Conservation (phyloP, 2,888 invertebrate species). For the Tinea pellionella region DNA sequence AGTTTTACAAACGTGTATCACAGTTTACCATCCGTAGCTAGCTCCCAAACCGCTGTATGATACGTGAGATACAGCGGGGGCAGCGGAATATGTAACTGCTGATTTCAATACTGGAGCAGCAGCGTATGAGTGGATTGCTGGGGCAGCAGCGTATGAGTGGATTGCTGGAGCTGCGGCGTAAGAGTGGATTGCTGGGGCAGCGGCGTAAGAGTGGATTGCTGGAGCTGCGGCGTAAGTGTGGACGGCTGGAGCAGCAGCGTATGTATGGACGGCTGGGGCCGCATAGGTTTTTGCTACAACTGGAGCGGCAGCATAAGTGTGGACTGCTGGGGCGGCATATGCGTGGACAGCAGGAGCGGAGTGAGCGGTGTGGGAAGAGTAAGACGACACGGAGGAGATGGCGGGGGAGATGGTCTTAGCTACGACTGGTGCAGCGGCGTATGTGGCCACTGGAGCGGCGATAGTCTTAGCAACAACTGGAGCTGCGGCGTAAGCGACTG, state of each 20-base stretch:
- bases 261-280: conserved; percentile 25
- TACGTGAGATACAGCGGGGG: conserved; percentile 18
- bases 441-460: conserved; percentile 23
- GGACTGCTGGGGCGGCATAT: conserved; percentile 29
- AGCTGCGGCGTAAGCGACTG: conserved; percentile 24
- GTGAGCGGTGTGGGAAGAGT: conserved; percentile 25
- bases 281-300: conserved; percentile 34
- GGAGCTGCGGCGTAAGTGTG: conserved; percentile 23
- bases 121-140: conserved; percentile 16
- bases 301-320: conserved; percentile 35
- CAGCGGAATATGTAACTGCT: conserved; percentile 31
- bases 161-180: conserved; percentile 22
- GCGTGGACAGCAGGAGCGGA: conserved; percentile 35
- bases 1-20: not conserved
- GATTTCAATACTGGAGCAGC: conserved; percentile 27
- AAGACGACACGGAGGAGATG: conserved; percentile 43
- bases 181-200: conserved; percentile 26
- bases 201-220: conserved; percentile 24
- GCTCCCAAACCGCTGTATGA: conserved; percentile 59
- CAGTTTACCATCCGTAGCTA: conserved; percentile 57
- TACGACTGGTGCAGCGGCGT: conserved; percentile 34
- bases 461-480: conserved; percentile 34
- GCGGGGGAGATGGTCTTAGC: conserved; percentile 28
- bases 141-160: conserved; percentile 18
- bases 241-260: conserved; percentile 17